Evolutionary conservation across 2,797 vertebrate species (phyloP), one percentile per base, ranked within the genome.

Genomic region (Hemibagrus guttatus): DNA sequence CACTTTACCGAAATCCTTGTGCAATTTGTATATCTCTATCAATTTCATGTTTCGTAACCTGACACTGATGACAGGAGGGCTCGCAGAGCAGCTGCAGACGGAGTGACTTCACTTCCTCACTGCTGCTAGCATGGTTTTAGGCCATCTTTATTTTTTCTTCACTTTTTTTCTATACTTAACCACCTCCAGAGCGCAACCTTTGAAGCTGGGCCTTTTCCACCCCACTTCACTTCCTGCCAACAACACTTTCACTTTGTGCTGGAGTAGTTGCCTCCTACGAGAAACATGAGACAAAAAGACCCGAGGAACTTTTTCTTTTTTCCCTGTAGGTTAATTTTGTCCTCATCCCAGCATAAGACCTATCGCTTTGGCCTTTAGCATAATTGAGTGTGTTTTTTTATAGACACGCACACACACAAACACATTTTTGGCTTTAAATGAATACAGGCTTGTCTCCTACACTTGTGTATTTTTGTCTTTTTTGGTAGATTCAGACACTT

Each of bases 171-270:
- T 64, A n/a, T n/a, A 28, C 49, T 23, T 11, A 72, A 68, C 78
- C 87, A 82, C 90, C 86, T 56, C 85, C 83, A 87, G 31, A 69
- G 19, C 85, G 72, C 86, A 85, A 90, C 89, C 87, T 92, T 90
- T 90, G 39, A 82, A 87, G 90, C 59, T 76, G 76, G 81, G 80
- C 86, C 71, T 87, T 87, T 87, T 86, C 14, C 61, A 79, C 88
- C 87, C 83, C 90, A 84, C 76, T 89, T 88, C 83, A 89, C 91
- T 89, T 93, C 91, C 92, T 93, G 91, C 72, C 90, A 64, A 71
- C 69, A 80, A 83, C 74, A 52, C 35, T 82, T 90, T 86, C 83
- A 84, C 64, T 76, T 81, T 87, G 85, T 61, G 87, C 78, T 88
- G 63, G 85, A 85, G 82, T 84, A 49, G 58, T 68, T 66, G 64